Base-by-base conservation (phyloP, 2,113 vertebrate species). In the Burhinus bistriatus region DNA sequence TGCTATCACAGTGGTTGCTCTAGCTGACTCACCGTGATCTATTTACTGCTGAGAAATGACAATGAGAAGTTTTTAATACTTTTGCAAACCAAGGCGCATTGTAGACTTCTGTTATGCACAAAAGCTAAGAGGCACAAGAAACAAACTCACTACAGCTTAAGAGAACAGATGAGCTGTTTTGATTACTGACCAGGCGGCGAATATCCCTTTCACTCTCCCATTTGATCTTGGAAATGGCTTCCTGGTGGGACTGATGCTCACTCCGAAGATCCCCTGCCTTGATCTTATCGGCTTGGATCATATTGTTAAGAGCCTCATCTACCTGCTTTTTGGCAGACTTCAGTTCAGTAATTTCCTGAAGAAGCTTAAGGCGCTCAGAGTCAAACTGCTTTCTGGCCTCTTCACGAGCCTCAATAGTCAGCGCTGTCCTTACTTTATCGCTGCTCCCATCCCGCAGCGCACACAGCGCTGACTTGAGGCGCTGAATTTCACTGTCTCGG, bases 181-280 rank as follows among this genome's bases (percentile, higher is more conserved):
- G 38, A 40, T 98, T 98, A 98, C 98, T 99, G 91, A 99, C 99
- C 99, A 99, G 98, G 95, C 99, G 98, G 76, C 99, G 99, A 91
- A 99, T 99, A 94, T 99, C 99, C 85, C 97, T 98, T 97, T 99
- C 99, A 3, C 98, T 99, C 96, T 99, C 99, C 99, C 99, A 99
- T 96, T 99, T 99, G 98, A 99, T 99, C 97, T 99, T 99, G 32
- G 99, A 98, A 97, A 99, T 99, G 84, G 99, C 98, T 96, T 99
- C 99, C 97, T 99, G 99, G 94, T 99, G 99, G 82, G 99, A 99
- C 84, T 99, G 99, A 88, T 99, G 99, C 95, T 99, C 99, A 27
- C 99, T 99, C 64, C 99, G 97, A 91, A 99, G 98, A 97, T 99
- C 99, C 1, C 99, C 99, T 0, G 99, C 99, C 98, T 99, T 99